A percentile compares a stretch with the other conserved stretches of the same genome.
Conservation (phyloP, 1,140 invertebrate species). For the Campoletis sonorensis region DNA sequence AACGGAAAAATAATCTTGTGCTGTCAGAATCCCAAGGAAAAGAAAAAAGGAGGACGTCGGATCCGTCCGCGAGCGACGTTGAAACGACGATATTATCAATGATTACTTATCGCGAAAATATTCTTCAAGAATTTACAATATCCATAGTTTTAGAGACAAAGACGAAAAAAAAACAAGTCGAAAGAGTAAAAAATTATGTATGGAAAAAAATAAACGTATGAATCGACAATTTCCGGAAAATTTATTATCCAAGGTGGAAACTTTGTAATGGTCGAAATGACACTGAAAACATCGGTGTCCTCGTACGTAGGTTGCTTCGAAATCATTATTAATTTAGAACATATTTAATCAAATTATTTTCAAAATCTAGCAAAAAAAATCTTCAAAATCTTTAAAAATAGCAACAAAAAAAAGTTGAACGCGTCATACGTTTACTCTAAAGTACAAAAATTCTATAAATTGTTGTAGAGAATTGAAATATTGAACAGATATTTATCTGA, state of each 20-base stretch:
- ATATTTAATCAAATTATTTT: constrained; percentile 20
- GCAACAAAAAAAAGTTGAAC: too few relatives aligned
- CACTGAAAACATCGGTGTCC: background rate
- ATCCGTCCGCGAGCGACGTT: constrained; percentile 16
- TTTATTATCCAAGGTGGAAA: background rate
- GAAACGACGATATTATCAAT: background rate
- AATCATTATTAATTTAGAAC: too few relatives aligned
- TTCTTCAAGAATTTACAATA: background rate
- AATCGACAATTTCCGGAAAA: background rate
- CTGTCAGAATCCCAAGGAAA: background rate
- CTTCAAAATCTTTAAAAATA: too few relatives aligned
- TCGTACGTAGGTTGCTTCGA: too few relatives aligned
- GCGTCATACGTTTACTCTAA: too few relatives aligned
- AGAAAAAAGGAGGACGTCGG: background rate
- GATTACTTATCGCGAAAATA: background rate
- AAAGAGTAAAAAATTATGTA: background rate
- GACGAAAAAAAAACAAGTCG: background rate
- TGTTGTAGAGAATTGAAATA: background rate
- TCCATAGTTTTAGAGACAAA: background rate
- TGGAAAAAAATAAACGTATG: too few relatives aligned
- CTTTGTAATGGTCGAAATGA: constrained; percentile 1
- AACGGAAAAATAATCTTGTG: background rate
- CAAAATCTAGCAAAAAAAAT: background rate
- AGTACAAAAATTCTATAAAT: too few relatives aligned
- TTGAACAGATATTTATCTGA: too few relatives aligned